Base-by-base conservation (phyloP, 2,797 vertebrate genomes). In the Champsocephalus esox region DNA sequence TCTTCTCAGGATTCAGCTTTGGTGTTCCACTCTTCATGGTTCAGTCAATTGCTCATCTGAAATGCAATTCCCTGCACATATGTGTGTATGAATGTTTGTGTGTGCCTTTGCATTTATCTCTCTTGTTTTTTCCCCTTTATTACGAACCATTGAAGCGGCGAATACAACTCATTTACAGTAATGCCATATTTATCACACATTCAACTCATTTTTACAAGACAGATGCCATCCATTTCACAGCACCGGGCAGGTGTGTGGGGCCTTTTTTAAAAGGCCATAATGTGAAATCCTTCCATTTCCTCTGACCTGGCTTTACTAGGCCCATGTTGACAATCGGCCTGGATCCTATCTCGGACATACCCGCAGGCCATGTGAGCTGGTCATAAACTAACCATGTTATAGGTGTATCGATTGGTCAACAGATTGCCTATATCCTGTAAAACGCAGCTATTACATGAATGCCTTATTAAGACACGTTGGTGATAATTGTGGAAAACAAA, bases 131-230 rank as follows among this genome's bases (percentile, higher is more conserved):
- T 61, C 69, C 84, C 84, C 80, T 84, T 82, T 56, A 87, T 91
- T 90, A 86, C 83, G 56, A 91, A 85, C 79, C 88, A 85, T 77
- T 89, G 87, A 91, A 79, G 88, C 79, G 68, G 70, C 16, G 69
- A 88, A 84, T 88, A 86, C 84, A 81, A 75, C 79, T 93, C 77
- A 88, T 90, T 90, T 87, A 79, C 76, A 55, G 75, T 85, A 81
- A 91, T 93, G 85, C 81, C 90, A 85, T 90, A 91, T 92, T 93
- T 86, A 93, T 90, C 81, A 81, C 83, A 56, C 79, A 83, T 82
- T 79, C 70, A 81, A 45, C 75, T 66, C 64, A 71, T 84, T 90
- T 91, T 93, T 90, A 92, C 83, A 85, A 83, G 91, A 88, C 87
- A 85, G 71, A 84, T 90, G 80, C 86, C 72, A 68, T 88, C 70